phyloP scores from a whole-genome alignment of 1,140 invertebrate genomes.

The Magallana angulata region DNA sequence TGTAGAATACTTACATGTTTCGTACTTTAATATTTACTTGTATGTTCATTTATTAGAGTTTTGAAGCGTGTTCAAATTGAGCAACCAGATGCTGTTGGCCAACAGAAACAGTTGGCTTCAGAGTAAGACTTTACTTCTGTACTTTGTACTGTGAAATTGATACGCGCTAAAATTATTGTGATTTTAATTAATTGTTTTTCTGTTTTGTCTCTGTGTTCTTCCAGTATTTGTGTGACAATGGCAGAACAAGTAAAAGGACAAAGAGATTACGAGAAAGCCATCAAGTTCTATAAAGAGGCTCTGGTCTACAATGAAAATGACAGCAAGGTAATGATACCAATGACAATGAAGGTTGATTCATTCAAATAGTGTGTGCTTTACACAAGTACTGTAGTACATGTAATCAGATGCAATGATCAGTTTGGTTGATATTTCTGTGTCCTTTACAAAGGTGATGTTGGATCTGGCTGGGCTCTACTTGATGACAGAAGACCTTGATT shows the following conservation, averaged over 20 bases:
- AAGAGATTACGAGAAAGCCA: slow-evolving; percentile 86
- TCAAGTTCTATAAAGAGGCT: slow-evolving; percentile 91
- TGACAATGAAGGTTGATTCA: too few species aligned
- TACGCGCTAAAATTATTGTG: too few species aligned
- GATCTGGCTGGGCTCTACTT: slow-evolving; percentile 92
- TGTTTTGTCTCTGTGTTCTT: slow-evolving; percentile 50
- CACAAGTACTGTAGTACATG: too few species aligned
- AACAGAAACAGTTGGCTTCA: slow-evolving; percentile 83
- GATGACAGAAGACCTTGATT: slow-evolving; percentile 85
- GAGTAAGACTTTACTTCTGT: slow-evolving; percentile 74
- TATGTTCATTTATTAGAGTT: slow-evolving; percentile 78
- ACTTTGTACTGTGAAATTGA: too few species aligned
- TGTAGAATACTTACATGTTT: background rate
- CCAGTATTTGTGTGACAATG: slow-evolving; percentile 85
- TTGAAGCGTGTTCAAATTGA: slow-evolving; percentile 85
- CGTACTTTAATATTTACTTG: too few species aligned
- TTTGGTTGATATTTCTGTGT: background rate
- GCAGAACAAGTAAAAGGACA: slow-evolving; percentile 84
- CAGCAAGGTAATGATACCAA: slow-evolving; percentile 81
- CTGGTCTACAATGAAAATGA: slow-evolving; percentile 89
- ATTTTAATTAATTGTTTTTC: too few species aligned
- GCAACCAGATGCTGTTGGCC: slow-evolving; percentile 81
- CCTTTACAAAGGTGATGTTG: slow-evolving; percentile 78
- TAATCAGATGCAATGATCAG: background rate
- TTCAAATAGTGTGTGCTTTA: too few species aligned